These are phyloP conservation scores for Piprites chloris DNA, from an alignment of 2,113 vertebrate species.

Conservation along the genomic window DNA sequence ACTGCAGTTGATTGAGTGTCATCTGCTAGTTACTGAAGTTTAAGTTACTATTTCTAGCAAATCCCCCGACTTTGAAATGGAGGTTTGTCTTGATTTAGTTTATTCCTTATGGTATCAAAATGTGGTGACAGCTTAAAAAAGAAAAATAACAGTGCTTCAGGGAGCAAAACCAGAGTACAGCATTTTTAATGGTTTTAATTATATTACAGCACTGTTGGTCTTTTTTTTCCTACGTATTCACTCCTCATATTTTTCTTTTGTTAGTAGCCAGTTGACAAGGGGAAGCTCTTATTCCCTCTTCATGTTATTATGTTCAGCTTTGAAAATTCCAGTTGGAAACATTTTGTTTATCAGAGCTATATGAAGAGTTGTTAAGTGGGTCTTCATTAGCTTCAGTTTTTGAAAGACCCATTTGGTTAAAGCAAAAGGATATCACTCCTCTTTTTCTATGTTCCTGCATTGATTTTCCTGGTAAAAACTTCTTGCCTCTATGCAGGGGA, in stretches of 20 bases:
- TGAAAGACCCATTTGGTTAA: not conserved
- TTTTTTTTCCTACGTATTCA: constrained; percentile 52
- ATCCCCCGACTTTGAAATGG: not conserved
- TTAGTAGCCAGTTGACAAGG: constrained; percentile 60
- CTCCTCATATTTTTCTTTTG: constrained; percentile 63
- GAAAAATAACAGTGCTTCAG: constrained; percentile 58
- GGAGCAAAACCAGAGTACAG: constrained; percentile 65
- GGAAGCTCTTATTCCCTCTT: constrained; percentile 48
- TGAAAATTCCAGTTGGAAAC: constrained; percentile 41
- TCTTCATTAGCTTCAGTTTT: not conserved
- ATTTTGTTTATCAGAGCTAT: constrained; percentile 40
- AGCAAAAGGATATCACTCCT: not conserved
- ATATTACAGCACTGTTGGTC: constrained; percentile 42
- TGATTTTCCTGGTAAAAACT: not conserved
- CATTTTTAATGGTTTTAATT: constrained; percentile 68
- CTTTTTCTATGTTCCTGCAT: not conserved
- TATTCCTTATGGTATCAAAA: constrained; percentile 63
- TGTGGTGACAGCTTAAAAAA: constrained; percentile 63
- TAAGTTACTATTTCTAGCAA: constrained; percentile 9
- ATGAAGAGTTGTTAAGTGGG: constrained; percentile 9
- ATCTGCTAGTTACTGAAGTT: not conserved
- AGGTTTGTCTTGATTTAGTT: constrained; percentile 62
- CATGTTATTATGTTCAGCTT: constrained; percentile 19
- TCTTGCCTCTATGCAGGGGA: not conserved
- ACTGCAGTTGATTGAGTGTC: not conserved